Percentiles rank a stretch among this genome's conserved stretches.
These are phyloP conservation scores for Cnemophilus loriae DNA, from an alignment of 2,113 vertebrate species.

Conservation along the genomic window DNA sequence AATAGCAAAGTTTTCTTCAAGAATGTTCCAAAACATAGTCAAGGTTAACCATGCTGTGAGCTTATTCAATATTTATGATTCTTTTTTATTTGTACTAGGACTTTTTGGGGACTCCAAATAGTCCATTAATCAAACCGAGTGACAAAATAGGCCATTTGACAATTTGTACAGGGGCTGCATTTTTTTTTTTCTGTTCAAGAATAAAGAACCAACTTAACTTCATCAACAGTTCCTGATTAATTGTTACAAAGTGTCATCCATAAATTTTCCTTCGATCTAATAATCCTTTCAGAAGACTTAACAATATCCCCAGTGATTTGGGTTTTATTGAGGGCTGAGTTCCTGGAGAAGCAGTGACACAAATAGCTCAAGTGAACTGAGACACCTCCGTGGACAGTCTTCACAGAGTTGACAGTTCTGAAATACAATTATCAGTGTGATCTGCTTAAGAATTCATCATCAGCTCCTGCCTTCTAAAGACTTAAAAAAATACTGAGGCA, in stretches of 20 bases:
- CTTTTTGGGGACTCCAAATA: conserved; percentile 79
- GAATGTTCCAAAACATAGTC: conserved; percentile 77
- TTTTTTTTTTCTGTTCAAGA: conserved; percentile 51
- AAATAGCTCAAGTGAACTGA: conserved; percentile 82
- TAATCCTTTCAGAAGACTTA: conserved; percentile 85
- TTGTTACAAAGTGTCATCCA: conserved; percentile 89
- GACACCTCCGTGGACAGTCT: conserved; percentile 82
- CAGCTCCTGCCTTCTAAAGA: conserved; percentile 82
- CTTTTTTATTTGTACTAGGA: conserved; percentile 80
- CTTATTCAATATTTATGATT: conserved; percentile 84
- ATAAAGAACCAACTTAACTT: conserved; percentile 82
- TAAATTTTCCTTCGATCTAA: conserved; percentile 91
- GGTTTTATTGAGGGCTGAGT: conserved; percentile 82
- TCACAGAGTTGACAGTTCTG: conserved; percentile 87
- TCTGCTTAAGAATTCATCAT: conserved; percentile 96
- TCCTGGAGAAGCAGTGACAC: conserved; percentile 78
- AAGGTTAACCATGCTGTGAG: conserved; percentile 76
- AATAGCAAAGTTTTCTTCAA: conserved; percentile 68
- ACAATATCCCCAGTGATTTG: conserved; percentile 83
- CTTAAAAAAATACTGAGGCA: conserved; percentile 71
- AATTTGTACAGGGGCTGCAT: conserved; percentile 70
- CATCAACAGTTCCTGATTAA: conserved; percentile 89
- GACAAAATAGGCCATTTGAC: conserved; percentile 84
- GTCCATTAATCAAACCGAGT: conserved; percentile 92
- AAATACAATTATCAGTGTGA: conserved; percentile 98